A percentile compares a stretch with the other conserved stretches of the same genome.
phyloP scores from a whole-genome alignment of 2,888 invertebrate genomes.

The Troides aeacus region DNA sequence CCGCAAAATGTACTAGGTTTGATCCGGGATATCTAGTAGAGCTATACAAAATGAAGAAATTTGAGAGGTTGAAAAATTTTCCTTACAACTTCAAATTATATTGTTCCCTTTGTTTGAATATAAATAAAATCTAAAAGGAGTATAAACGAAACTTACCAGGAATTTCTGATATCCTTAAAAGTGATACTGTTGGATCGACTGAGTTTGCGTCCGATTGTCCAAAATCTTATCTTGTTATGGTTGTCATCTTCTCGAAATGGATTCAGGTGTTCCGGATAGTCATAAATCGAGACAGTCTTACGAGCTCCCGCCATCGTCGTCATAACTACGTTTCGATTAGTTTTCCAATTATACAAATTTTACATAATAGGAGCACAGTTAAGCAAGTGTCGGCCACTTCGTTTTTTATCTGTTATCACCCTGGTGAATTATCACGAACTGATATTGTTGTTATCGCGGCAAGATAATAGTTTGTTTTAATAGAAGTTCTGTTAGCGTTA shows the following conservation, averaged over 20 bases:
- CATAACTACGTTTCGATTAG: constrained; percentile 53
- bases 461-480: constrained; percentile 76
- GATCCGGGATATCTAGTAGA: not conserved
- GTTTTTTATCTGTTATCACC: constrained; percentile 74
- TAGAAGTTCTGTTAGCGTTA: constrained; percentile 34
- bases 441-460: constrained; percentile 69
- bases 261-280: constrained; percentile 88
- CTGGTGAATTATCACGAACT: constrained; percentile 64
- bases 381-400: constrained; percentile 65
- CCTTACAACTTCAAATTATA: not conserved
- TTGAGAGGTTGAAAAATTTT: not conserved
- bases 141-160: constrained; percentile 73
- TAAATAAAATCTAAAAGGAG: not conserved
- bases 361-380: constrained; percentile 63
- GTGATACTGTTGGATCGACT: constrained; percentile 82
- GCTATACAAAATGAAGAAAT: constrained; percentile 12
- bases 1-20: constrained; percentile 32
- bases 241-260: constrained; percentile 86
- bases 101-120: not conserved
- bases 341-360: constrained; percentile 52
- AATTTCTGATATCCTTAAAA: constrained; percentile 78
- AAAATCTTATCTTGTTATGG: constrained; percentile 82
- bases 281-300: constrained; percentile 80
- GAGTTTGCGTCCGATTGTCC: constrained; percentile 79
- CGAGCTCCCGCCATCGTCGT: constrained; percentile 67